These are phyloP conservation scores for Cyrtonyx montezumae DNA, from an alignment of 2,113 vertebrate genomes.

Conservation along the genomic window DNA sequence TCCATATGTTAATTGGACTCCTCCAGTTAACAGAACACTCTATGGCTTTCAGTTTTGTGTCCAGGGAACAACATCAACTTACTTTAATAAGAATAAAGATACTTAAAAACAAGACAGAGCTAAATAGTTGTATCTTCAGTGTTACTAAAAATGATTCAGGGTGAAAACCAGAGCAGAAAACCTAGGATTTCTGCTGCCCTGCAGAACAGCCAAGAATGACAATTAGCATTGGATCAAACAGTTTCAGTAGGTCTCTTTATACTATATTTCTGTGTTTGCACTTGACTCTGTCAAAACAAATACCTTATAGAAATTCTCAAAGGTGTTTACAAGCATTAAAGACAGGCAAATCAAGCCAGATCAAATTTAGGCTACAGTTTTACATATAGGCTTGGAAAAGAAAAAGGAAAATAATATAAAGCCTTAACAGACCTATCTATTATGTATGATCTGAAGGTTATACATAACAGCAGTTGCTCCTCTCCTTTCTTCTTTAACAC, in stretches of 20 bases:
- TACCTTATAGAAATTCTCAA: background rate
- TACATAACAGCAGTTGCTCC: background rate
- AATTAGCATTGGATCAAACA: constrained; percentile 19
- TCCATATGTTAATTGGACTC: background rate
- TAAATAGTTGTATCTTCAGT: background rate
- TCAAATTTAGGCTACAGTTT: background rate
- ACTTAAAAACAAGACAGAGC: background rate
- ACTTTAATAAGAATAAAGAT: constrained; percentile 5
- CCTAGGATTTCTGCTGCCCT: background rate
- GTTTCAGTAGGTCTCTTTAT: constrained; percentile 38
- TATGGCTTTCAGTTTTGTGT: background rate
- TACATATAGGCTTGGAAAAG: background rate
- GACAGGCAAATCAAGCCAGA: background rate
- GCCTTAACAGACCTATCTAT: background rate
- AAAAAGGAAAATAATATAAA: background rate
- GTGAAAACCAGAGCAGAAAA: constrained; percentile 43
- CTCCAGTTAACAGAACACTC: background rate
- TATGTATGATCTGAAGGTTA: background rate
- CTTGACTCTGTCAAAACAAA: constrained; percentile 32
- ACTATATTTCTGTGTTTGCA: constrained; percentile 4
- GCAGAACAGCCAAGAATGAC: constrained; percentile 36
- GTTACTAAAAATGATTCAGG: background rate
- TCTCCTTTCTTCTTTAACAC: background rate
- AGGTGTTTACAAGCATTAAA: background rate
- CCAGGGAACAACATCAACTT: background rate